Base-by-base conservation (phyloP, 2,888 invertebrate species). In the Plebejus anna region DNA sequence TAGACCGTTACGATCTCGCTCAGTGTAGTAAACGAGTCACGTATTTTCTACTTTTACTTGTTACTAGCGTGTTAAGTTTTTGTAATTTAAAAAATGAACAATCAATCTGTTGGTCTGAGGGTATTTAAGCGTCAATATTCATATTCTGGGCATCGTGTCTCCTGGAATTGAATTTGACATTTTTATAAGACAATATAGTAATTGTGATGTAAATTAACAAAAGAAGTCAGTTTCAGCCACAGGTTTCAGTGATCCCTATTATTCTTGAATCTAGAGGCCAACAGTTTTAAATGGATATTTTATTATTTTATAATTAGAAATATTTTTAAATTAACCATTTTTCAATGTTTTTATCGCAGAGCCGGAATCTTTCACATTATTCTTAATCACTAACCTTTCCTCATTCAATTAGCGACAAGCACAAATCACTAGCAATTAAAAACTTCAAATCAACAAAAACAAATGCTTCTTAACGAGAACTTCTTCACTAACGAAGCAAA, bases 391-490 rank as follows among this genome's bases (percentile, higher is more conserved):
- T 66, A 66, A 66, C 32, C 11, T 66, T 66, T 66, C 32, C 66
- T 32, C 61, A 28, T 61, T 55, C 51, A 73, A 73, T 73, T 73
- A 73, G 28, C 55, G 76, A 59, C 76, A 76, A 76, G 71, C 76
- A 16, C 38, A 57, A 76, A 61, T 61, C 28, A 61, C 59, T 16
- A 72, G 72, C 76, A 76, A 76, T 76, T 76, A 72, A 72, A 66
- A 59, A 57, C 59, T 76, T 59, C 59, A 76, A 76, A 76, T 59
- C 47, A 76, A 76, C 47, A 75, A 76, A 76, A 59, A 71, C 71
- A 76, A 72, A 59, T 59, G 47, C 61, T 32, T 76, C 76, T 76
- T 71, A 70, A 76, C 42, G 57, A 38, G 38, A 76, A 57, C 55
- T 59, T 16, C 59, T 61, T 73, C 72, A 61, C 72, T 76, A 76